phyloP scores from a whole-genome alignment of 2,113 vertebrate genomes.

The Tachysurus vachellii region DNA sequence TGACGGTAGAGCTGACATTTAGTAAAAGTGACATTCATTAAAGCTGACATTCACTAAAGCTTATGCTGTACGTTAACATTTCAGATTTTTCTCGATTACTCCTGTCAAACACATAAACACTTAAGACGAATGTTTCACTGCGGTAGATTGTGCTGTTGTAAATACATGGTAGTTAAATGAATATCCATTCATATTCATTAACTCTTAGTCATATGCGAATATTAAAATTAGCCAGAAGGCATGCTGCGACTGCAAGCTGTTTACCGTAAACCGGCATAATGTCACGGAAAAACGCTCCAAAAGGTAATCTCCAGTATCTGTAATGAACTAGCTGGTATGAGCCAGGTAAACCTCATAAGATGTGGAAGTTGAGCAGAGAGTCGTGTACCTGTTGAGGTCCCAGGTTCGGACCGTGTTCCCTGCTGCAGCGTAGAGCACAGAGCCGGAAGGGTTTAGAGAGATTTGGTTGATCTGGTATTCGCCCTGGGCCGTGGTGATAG shows the following conservation, averaged over 20 bases:
- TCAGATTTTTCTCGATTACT: not conserved
- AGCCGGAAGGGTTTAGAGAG: conserved; percentile 85
- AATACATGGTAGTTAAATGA: not conserved
- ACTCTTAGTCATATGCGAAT: not conserved
- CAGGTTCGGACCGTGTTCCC: conserved; percentile 91
- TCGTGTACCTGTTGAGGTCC: conserved; percentile 88
- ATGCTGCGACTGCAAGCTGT: not conserved
- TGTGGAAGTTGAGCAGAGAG: not conserved
- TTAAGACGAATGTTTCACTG: not conserved
- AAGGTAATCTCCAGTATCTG: not conserved
- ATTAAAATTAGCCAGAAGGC: conserved; percentile 9
- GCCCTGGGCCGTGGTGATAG: conserved; percentile 83
- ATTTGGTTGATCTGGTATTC: conserved; percentile 98
- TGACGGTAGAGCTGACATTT: conserved; percentile 6
- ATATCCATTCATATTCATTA: not conserved
- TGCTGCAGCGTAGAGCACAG: conserved; percentile 84
- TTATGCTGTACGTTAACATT: not conserved
- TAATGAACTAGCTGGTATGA: not conserved
- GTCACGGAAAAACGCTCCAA: not conserved
- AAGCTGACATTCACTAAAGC: conserved; percentile 14
- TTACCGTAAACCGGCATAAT: not conserved
- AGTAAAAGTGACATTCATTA: conserved; percentile 2
- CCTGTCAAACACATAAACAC: not conserved
- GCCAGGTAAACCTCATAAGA: not conserved
- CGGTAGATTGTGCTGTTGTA: not conserved